Evolutionary conservation across 2,113 vertebrate genomes (phyloP).

Genomic region (Anarrhichthys ocellatus): DNA sequence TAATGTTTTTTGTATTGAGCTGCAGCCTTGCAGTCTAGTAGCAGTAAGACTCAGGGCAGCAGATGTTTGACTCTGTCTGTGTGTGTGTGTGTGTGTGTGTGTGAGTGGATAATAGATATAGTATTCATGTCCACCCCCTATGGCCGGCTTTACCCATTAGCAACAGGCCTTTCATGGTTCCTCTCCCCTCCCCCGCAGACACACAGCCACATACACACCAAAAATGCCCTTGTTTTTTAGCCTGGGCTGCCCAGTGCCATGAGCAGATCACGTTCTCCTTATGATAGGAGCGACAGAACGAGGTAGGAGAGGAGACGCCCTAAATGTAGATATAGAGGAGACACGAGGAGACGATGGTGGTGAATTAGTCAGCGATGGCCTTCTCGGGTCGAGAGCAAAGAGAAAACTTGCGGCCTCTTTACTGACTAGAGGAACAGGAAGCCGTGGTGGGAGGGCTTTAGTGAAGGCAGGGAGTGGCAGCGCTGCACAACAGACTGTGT

Average conservation of each 20-base stretch:
- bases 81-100: conserved; percentile 29
- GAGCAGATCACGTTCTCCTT: neutral
- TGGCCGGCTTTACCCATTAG: conserved; percentile 44
- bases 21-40: conserved; percentile 35
- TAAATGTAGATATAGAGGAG: neutral
- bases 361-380: conserved; percentile 7
- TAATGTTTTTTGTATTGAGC: conserved; percentile 73
- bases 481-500: conserved; percentile 7
- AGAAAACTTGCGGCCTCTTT: conserved; percentile 45
- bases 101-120: conserved; percentile 36
- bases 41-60: conserved; percentile 37
- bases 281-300: neutral
- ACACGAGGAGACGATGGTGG: neutral
- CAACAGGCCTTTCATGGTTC: conserved; percentile 51
- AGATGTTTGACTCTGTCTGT: conserved; percentile 44
- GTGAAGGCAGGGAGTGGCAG: conserved; percentile 48
- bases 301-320: neutral
- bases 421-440: conserved; percentile 59
- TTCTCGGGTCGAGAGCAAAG: conserved; percentile 5
- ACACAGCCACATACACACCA: neutral
- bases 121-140: conserved; percentile 52
- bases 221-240: conserved; percentile 14
- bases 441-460: conserved; percentile 22
- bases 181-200: conserved; percentile 44
- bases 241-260: neutral